Conservation (phyloP, 2,113 vertebrate species). For the Hydropotes inermis region DNA sequence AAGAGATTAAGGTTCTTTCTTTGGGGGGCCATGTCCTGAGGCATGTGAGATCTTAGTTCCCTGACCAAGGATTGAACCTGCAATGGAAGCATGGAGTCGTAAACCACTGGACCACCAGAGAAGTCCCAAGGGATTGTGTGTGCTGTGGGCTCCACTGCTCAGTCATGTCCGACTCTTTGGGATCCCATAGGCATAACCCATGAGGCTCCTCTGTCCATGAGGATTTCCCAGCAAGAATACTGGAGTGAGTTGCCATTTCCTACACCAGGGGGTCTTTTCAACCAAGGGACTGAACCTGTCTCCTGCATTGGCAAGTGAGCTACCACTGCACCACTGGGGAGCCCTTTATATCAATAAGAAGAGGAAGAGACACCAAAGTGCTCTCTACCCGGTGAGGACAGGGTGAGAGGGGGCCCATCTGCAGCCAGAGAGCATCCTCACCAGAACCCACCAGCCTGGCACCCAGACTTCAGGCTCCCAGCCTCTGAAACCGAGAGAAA, state of each 20-base stretch:
- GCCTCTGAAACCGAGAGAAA: background rate
- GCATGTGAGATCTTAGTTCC: background rate
- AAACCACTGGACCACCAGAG: background rate
- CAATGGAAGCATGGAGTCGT: accelerated
- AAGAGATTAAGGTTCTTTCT: background rate
- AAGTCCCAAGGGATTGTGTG: background rate
- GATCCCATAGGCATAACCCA: background rate
- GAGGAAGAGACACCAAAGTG: too few relatives aligned
- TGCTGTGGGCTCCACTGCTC: background rate
- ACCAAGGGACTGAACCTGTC: background rate
- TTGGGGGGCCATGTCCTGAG: background rate
- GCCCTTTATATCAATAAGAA: background rate
- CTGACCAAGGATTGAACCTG: background rate
- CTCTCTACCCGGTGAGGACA: background rate
- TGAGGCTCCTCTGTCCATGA: background rate
- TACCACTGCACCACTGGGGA: background rate
- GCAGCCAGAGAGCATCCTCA: background rate
- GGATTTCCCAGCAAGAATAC: background rate
- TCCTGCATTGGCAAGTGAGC: background rate
- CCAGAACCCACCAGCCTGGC: background rate
- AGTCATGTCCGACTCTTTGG: background rate
- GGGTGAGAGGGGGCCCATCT: accelerated
- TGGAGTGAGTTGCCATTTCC: background rate
- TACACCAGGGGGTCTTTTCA: background rate
- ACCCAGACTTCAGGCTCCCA: background rate